These are phyloP conservation scores for Mus pahari DNA, from an alignment of 2,113 vertebrate species.

Conservation along the genomic window DNA sequence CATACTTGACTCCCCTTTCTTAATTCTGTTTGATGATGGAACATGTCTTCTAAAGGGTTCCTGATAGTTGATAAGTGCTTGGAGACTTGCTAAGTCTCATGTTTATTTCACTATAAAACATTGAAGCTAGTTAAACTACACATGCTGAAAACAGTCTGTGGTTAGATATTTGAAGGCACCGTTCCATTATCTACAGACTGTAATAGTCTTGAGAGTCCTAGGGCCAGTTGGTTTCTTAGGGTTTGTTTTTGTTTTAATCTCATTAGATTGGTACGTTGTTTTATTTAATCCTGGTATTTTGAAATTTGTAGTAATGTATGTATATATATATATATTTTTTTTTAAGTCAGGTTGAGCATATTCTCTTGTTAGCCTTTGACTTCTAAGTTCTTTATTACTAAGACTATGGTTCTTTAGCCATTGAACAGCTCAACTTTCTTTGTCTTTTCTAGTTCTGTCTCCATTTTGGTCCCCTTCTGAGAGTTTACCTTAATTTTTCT, in stretches of 20 bases:
- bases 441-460: not conserved
- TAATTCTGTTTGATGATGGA: not conserved
- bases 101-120: constrained; percentile 35
- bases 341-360: not conserved
- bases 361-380: constrained; percentile 6
- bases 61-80: constrained; percentile 35
- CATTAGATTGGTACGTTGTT: not conserved
- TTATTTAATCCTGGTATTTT: constrained; percentile 1
- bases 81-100: constrained; percentile 23
- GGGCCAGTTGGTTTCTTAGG: not conserved
- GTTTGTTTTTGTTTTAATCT: not conserved
- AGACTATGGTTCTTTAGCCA: not conserved
- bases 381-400: constrained; percentile 47
- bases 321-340: not conserved
- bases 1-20: not conserved
- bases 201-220: constrained; percentile 2
- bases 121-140: constrained; percentile 44
- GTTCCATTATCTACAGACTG: not conserved
- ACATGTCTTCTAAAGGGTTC: not conserved
- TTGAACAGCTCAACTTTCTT: not conserved
- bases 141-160: constrained; percentile 38
- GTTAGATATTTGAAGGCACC: constrained; percentile 35
- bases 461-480: constrained; percentile 19
- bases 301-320: not conserved
- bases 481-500: not conserved